Conservation (phyloP, 2,888 invertebrate species). For the Lasioglossum calceatum region DNA sequence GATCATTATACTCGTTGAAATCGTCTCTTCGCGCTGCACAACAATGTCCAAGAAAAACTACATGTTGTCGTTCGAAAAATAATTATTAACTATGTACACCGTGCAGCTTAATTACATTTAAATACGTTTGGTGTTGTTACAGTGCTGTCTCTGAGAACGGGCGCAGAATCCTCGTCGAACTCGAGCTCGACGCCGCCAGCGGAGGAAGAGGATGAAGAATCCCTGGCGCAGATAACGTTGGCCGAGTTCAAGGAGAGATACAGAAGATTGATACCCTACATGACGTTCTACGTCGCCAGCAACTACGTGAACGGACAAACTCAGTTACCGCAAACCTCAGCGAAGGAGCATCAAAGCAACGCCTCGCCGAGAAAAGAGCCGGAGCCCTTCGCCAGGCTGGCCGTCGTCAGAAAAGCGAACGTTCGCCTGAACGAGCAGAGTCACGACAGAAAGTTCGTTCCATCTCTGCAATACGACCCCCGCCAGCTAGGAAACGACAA, state of each 20-base stretch:
- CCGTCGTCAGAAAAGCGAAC: constrained; percentile 40
- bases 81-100: background rate
- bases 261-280: constrained; percentile 92
- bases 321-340: constrained; percentile 27
- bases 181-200: constrained; percentile 64
- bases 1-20: background rate
- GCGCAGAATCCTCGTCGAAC: constrained; percentile 46
- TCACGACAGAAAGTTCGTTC: constrained; percentile 77
- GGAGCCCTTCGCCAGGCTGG: constrained; percentile 26
- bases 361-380: constrained; percentile 19
- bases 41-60: background rate
- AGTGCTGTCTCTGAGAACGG: constrained; percentile 68
- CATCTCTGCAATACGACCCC: constrained; percentile 82
- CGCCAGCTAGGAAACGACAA: constrained; percentile 72
- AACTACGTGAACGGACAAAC: constrained; percentile 86
- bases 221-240: constrained; percentile 80
- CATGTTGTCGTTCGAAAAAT: background rate
- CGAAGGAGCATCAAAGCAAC: constrained; percentile 29
- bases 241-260: constrained; percentile 88
- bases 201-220: constrained; percentile 67
- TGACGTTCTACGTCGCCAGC: constrained; percentile 91
- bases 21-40: background rate
- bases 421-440: constrained; percentile 44
- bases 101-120: background rate
- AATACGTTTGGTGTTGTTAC: constrained; percentile 54